A percentile compares a stretch with the other conserved stretches of the same genome.
phyloP scores from a whole-genome alignment of 2,888 invertebrate species.

The Chironomus riparius region DNA sequence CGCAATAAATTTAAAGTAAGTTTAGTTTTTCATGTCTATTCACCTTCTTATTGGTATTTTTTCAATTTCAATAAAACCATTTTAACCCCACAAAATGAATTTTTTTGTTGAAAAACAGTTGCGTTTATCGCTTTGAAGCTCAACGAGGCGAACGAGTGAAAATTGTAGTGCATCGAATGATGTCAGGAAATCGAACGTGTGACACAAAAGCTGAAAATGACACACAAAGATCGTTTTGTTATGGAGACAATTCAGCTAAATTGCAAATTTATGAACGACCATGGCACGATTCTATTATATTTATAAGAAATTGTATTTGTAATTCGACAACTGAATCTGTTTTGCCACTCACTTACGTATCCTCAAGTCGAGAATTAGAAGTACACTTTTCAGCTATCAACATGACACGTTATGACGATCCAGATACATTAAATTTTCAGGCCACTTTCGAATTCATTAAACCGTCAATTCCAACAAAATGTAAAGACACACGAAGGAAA shows the following conservation, averaged over 20 bases:
- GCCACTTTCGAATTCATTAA: conserved; percentile 74
- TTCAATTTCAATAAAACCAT: neutral
- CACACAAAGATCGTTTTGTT: conserved; percentile 60
- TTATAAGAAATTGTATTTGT: conserved; percentile 73
- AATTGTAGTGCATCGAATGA: conserved; percentile 62
- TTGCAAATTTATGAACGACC: conserved; percentile 68
- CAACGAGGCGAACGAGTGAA: conserved; percentile 72
- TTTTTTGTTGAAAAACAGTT: conserved; percentile 45
- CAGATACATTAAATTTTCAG: conserved; percentile 74
- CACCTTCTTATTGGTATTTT: neutral
- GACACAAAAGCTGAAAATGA: conserved; percentile 47
- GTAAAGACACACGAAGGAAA: conserved; percentile 59
- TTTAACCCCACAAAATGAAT: too few relatives aligned
- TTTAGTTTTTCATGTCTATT: neutral
- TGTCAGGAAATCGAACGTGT: conserved; percentile 49
- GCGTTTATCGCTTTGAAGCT: conserved; percentile 80
- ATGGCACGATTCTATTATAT: conserved; percentile 59
- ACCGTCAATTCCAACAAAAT: conserved; percentile 49
- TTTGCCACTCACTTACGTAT: conserved; percentile 66
- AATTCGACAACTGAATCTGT: conserved; percentile 45
- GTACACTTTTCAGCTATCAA: conserved; percentile 70
- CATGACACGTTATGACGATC: conserved; percentile 81
- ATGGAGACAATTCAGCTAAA: conserved; percentile 59
- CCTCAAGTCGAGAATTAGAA: conserved; percentile 66
- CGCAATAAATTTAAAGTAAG: conserved; percentile 66